Percentiles rank a stretch among this genome's conserved stretches.
Evolutionary conservation across 2,113 vertebrate species (phyloP).

Genomic region (Holacanthus passer): DNA sequence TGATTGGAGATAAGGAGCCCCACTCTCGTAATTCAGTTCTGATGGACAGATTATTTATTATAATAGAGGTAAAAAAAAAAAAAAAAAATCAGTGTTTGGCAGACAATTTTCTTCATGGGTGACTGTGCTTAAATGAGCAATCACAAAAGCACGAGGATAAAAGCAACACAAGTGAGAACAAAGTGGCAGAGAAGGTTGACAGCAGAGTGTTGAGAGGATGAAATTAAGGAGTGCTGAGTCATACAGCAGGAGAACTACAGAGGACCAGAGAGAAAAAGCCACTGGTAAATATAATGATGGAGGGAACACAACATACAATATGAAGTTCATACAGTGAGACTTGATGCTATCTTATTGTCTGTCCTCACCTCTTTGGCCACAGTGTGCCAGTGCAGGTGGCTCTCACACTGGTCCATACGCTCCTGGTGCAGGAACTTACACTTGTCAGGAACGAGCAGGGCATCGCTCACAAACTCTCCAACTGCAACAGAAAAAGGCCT

Average conservation of each 20-base stretch:
- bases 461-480: constrained; percentile 97
- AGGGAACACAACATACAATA: neutral
- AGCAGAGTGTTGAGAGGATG: neutral
- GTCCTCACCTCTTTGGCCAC: constrained; percentile 95
- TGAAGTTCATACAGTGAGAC: neutral
- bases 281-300: neutral
- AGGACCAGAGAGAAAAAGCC: neutral
- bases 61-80: neutral
- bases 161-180: neutral
- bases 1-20: constrained; percentile 4
- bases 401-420: constrained; percentile 97
- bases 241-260: constrained; percentile 14
- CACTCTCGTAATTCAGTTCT: neutral
- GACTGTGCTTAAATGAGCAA: neutral
- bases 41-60: neutral
- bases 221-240: constrained; percentile 37
- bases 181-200: neutral
- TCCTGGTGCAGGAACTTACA: constrained; percentile 98
- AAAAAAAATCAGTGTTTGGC: neutral
- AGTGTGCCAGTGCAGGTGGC: constrained; percentile 98
- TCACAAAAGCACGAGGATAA: neutral
- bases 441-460: constrained; percentile 97
- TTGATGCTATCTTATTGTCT: too few species aligned
- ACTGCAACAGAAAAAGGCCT: constrained; percentile 82
- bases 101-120: neutral